Percentiles rank a stretch among this genome's conserved stretches.
Conservation (phyloP, 1,140 invertebrate species). For the Glomeris maerens region DNA sequence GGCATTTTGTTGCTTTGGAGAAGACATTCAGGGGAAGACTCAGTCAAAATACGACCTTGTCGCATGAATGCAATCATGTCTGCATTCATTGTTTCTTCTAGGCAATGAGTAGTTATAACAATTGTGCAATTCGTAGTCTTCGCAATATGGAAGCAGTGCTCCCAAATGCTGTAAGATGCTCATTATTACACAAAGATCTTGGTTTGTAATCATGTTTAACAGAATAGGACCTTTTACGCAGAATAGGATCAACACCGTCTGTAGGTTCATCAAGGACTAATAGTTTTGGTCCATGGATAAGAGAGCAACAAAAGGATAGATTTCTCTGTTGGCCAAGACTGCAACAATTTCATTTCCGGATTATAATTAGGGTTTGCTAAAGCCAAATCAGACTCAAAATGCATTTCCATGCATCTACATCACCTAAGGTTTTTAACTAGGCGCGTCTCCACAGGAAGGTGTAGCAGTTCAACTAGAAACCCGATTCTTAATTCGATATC, state of each 20-base stretch:
- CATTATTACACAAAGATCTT: conserved; percentile 3
- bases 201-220: background rate
- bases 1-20: no score
- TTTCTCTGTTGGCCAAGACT: conserved; percentile 85
- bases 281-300: conserved; percentile 83
- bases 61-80: no score
- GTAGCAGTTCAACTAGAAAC: conserved; percentile 78
- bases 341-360: no score
- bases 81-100: conserved; percentile 78
- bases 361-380: no score
- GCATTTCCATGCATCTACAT: no score
- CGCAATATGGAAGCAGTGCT: conserved; percentile 69
- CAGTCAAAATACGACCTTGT: no score
- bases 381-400: no score
- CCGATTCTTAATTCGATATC: conserved; percentile 65
- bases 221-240: conserved; percentile 55
- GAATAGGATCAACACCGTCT: conserved; percentile 77
- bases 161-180: conserved; percentile 61
- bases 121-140: conserved; percentile 67
- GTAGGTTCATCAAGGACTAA: conserved; percentile 90
- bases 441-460: conserved; percentile 66
- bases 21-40: no score
- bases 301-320: conserved; percentile 78
- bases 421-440: conserved; percentile 78
- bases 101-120: conserved; percentile 87